phyloP scores from a whole-genome alignment of 1,140 invertebrate species.

The Coenobita brevimanus region DNA sequence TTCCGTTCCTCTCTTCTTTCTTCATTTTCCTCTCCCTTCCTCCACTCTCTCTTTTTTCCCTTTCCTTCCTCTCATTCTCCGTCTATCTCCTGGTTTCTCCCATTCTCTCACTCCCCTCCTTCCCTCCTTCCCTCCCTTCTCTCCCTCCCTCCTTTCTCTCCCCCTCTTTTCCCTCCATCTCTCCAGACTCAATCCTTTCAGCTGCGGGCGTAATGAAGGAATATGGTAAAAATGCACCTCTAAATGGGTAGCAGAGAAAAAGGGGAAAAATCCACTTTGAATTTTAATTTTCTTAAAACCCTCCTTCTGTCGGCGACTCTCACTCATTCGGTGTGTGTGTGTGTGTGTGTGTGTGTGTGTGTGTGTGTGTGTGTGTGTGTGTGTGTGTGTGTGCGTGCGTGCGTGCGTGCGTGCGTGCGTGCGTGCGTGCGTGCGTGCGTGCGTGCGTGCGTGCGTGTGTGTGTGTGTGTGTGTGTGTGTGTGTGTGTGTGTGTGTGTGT shows the following conservation, averaged over 20 bases:
- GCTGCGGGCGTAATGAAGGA: slow-evolving; percentile 23
- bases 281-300: slow-evolving; percentile 58
- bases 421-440: background rate
- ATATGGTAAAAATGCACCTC: slow-evolving; percentile 48
- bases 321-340: slow-evolving; percentile 20
- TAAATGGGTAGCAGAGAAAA: background rate
- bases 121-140: too few species aligned
- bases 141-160: too few species aligned
- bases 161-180: too few species aligned
- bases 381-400: background rate
- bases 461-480: background rate
- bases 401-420: background rate
- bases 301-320: slow-evolving; percentile 36
- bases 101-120: too few species aligned
- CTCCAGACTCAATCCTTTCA: slow-evolving; percentile 43
- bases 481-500: background rate
- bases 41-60: too few species aligned
- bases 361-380: too few species aligned
- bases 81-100: too few species aligned
- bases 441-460: background rate
- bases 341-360: too few species aligned
- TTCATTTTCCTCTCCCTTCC: too few species aligned
- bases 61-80: too few species aligned
- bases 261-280: slow-evolving; percentile 29
- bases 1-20: too few species aligned